These are phyloP conservation scores for Stenodera caucasica DNA, from an alignment of 2,888 invertebrate genomes.

Conservation along the genomic window DNA sequence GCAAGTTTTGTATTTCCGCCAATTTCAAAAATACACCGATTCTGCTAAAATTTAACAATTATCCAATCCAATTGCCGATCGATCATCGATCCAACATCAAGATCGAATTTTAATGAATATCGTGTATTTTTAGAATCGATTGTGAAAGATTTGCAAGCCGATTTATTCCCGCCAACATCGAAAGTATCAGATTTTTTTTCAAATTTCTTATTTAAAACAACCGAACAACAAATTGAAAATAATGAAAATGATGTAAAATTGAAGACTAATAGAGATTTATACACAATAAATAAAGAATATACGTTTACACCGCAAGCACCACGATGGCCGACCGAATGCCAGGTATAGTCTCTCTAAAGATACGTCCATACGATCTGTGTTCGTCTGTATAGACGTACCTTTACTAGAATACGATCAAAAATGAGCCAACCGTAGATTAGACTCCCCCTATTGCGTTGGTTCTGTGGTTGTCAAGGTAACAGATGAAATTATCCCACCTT, in stretches of 20 bases:
- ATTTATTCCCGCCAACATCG: slow-evolving; percentile 62
- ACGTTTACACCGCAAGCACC: slow-evolving; percentile 71
- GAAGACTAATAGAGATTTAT: slow-evolving; percentile 65
- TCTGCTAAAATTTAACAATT: no score
- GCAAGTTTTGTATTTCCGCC: not conserved
- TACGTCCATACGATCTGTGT: not conserved
- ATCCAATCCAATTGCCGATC: no score
- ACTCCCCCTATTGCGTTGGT: no score
- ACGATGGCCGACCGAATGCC: slow-evolving; percentile 88
- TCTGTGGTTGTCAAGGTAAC: no score
- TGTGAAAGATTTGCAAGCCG: slow-evolving; percentile 68
- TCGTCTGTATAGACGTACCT: no score
- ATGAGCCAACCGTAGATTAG: no score
- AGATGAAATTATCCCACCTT: no score
- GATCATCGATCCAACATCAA: no score
- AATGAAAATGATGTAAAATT: slow-evolving; percentile 51
- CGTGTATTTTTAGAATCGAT: slow-evolving; percentile 43
- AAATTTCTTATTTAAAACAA: slow-evolving; percentile 69
- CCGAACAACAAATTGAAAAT: slow-evolving; percentile 51
- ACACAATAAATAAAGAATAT: slow-evolving; percentile 51
- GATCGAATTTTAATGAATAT: no score
- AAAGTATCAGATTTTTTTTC: slow-evolving; percentile 64
- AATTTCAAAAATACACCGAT: not conserved
- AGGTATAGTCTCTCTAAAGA: slow-evolving; percentile 61
- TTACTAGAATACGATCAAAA: no score